Percentiles rank a stretch among this genome's conserved stretches.
phyloP scores from a whole-genome alignment of 2,797 vertebrate genomes.

The Balearica regulorum region DNA sequence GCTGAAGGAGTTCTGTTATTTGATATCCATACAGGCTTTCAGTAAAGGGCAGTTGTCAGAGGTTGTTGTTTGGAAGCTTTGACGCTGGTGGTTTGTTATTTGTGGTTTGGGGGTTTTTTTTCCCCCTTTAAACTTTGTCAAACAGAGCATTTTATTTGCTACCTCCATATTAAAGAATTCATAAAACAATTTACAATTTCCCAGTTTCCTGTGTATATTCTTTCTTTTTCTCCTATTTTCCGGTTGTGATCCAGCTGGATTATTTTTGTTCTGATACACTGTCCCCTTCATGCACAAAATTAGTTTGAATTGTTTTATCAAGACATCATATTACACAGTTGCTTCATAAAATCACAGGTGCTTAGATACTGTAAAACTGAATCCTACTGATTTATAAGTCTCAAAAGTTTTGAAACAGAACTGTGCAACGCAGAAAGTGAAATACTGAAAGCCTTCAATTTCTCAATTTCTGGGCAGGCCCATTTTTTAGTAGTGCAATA shows the following conservation, averaged over 20 bases:
- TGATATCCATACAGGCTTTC: background rate
- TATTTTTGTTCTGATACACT: background rate
- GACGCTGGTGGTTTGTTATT: no score
- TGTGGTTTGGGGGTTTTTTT: background rate
- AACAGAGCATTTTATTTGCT: background rate
- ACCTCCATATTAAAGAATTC: background rate
- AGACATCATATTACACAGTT: rapidly evolving
- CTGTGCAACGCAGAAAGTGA: background rate
- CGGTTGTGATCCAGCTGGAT: background rate
- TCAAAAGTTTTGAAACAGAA: background rate
- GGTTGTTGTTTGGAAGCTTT: background rate
- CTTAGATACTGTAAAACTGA: background rate
- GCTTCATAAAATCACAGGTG: background rate
- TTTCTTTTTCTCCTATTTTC: background rate
- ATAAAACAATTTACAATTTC: background rate
- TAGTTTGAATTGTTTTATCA: background rate
- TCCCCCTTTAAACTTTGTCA: background rate
- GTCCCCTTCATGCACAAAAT: background rate
- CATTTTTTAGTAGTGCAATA: background rate
- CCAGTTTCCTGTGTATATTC: background rate
- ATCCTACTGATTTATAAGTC: background rate
- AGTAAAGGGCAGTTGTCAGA: background rate
- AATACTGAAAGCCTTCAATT: background rate
- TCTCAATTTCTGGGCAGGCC: background rate
- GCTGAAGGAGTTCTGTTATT: background rate